These are phyloP conservation scores for Pogonomyrmex californicus DNA, from an alignment of 1,140 invertebrate genomes.

Conservation along the genomic window DNA sequence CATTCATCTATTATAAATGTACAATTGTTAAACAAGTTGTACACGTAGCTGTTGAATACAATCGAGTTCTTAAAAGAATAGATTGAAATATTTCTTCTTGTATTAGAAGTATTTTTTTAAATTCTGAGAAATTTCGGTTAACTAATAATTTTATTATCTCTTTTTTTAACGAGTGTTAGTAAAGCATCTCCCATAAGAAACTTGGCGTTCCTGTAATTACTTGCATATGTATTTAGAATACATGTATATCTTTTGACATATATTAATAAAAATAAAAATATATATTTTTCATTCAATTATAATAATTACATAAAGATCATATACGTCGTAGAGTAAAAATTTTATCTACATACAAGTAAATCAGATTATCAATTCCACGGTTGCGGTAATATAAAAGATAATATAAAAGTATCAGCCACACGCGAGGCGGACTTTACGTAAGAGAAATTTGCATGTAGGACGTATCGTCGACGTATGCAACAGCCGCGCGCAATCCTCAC, in stretches of 20 bases:
- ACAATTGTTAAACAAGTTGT: background rate
- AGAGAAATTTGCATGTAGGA: constrained; percentile 38
- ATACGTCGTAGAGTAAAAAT: background rate
- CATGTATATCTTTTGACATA: background rate
- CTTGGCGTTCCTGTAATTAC: too few relatives aligned
- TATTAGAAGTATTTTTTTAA: background rate
- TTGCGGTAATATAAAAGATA: background rate
- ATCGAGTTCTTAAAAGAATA: background rate
- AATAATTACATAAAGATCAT: background rate
- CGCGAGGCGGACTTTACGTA: constrained; percentile 25
- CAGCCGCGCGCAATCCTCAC: constrained; percentile 33
- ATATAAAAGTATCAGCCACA: background rate
- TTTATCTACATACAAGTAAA: background rate
- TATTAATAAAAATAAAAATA: background rate
- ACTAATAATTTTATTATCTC: too few relatives aligned
- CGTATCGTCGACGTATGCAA: constrained; percentile 13
- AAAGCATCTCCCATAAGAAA: too few relatives aligned
- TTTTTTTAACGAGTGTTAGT: too few relatives aligned
- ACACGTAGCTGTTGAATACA: background rate
- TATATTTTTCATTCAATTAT: background rate
- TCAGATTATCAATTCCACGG: constrained; percentile 28
- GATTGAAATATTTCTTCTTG: too few relatives aligned
- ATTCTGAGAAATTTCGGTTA: background rate
- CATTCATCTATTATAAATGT: constrained; percentile 48
- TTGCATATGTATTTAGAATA: too few relatives aligned